These are phyloP conservation scores for Andricus curvator DNA, from an alignment of 2,888 invertebrate species.

Conservation along the genomic window DNA sequence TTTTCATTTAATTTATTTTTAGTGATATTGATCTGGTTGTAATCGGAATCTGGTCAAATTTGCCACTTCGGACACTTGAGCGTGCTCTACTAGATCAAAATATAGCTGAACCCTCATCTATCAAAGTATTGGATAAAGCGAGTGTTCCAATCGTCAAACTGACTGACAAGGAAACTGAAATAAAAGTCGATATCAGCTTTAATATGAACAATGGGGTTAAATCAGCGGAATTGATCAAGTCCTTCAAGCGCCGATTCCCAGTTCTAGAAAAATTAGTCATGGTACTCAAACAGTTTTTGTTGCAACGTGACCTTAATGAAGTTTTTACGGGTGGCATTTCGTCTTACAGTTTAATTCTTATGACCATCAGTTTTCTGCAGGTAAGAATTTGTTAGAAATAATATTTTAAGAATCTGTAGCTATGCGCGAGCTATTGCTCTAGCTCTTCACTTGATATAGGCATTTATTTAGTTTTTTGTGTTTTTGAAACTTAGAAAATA, in stretches of 20 bases:
- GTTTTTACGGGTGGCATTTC: conserved; percentile 99
- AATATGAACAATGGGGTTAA: conserved; percentile 99
- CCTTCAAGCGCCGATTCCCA: conserved; percentile 92
- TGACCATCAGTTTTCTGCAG: conserved; percentile 98
- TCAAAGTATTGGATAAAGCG: conserved; percentile 98
- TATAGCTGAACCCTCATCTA: conserved; percentile 92
- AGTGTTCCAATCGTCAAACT: conserved; percentile 99
- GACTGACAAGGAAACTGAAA: conserved; percentile 90
- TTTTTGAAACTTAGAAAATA: no score
- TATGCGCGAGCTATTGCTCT: no score
- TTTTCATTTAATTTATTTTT: conserved; percentile 44
- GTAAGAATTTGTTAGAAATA: conserved; percentile 72
- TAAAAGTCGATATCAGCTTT: conserved; percentile 97
- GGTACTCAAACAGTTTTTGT: conserved; percentile 98
- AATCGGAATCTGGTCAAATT: conserved; percentile 91
- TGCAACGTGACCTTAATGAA: conserved; percentile 98
- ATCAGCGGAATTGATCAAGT: conserved; percentile 96
- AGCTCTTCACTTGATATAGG: no score
- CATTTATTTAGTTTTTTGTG: no score
- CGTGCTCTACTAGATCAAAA: conserved; percentile 93
- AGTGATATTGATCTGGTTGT: conserved; percentile 85
- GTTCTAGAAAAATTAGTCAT: conserved; percentile 96
- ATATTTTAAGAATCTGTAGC: no score
- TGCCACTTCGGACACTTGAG: conserved; percentile 94
- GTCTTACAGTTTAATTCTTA: conserved; percentile 98